Evolutionary conservation across 2,797 vertebrate species (phyloP).

Genomic region (Pteronotus mesoamericanus): DNA sequence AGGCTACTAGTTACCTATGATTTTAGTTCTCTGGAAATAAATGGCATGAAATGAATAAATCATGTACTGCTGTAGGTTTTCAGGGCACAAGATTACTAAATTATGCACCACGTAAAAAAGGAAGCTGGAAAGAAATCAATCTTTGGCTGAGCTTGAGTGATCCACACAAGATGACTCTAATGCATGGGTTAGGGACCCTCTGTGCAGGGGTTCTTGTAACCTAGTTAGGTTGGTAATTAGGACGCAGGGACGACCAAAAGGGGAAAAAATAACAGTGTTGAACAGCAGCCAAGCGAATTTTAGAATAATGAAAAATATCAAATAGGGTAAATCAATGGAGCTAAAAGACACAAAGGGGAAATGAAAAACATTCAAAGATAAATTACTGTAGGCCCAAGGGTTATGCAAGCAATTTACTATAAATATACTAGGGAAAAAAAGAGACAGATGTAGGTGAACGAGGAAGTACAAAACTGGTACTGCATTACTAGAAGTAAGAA

Average conservation of each 20-base stretch:
- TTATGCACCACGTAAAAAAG: constrained; percentile 62
- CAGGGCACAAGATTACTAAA: constrained; percentile 55
- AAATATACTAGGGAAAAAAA: constrained; percentile 79
- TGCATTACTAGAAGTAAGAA: constrained; percentile 27
- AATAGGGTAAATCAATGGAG: constrained; percentile 83
- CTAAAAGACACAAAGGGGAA: constrained; percentile 81
- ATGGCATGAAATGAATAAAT: constrained; percentile 69
- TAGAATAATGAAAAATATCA: constrained; percentile 82
- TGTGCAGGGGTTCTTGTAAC: constrained; percentile 79
- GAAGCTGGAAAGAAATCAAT: constrained; percentile 72
- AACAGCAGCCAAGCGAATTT: constrained; percentile 77
- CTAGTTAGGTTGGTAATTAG: constrained; percentile 84
- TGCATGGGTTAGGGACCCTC: constrained; percentile 65
- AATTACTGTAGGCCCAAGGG: constrained; percentile 84
- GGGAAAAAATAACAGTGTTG: constrained; percentile 67
- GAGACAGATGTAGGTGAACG: constrained; percentile 74
- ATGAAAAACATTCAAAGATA: constrained; percentile 84
- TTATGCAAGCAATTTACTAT: constrained; percentile 82
- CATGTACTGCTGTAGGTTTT: constrained; percentile 58
- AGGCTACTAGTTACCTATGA: constrained; percentile 32
- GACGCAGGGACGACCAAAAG: constrained; percentile 80
- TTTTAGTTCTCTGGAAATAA: constrained; percentile 55
- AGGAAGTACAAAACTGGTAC: constrained; percentile 61
- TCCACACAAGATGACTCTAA: constrained; percentile 68
- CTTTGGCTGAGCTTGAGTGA: constrained; percentile 61